These are phyloP conservation scores for Lateolabrax maculatus DNA, from an alignment of 2,797 vertebrate genomes.

Conservation along the genomic window DNA sequence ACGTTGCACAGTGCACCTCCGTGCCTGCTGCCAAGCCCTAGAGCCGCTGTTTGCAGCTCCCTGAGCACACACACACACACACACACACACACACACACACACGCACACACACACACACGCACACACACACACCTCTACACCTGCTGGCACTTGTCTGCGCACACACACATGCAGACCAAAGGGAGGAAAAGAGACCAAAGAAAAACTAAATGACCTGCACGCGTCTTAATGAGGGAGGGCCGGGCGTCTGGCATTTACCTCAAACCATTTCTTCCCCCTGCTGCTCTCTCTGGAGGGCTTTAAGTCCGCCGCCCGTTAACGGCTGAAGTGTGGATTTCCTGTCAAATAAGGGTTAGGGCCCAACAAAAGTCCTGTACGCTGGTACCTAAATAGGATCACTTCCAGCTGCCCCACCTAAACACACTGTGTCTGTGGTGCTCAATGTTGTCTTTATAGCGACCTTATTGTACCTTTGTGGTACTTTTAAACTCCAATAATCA, in stretches of 20 bases:
- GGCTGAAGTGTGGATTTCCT: conserved; percentile 88
- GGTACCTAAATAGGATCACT: conserved; percentile 83
- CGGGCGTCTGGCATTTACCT: conserved; percentile 78
- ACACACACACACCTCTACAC: conserved; percentile 70
- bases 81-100: conserved; percentile 50
- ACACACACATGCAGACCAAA: conserved; percentile 62
- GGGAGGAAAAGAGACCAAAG: conserved; percentile 68
- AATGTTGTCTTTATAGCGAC: conserved; percentile 60
- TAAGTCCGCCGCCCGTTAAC: conserved; percentile 82
- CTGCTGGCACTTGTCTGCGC: conserved; percentile 70
- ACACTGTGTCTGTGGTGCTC: conserved; percentile 46
- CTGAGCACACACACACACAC: conserved; percentile 32
- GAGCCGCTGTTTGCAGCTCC: conserved; percentile 31
- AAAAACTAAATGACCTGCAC: conserved; percentile 79
- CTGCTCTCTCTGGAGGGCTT: conserved; percentile 82
- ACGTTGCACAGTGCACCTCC: conserved; percentile 46
- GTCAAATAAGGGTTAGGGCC: conserved; percentile 83
- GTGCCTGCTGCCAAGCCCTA: conserved; percentile 51
- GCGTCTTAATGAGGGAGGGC: conserved; percentile 81
- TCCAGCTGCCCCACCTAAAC: conserved; percentile 81
- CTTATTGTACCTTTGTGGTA: conserved; percentile 55
- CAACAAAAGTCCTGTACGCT: conserved; percentile 79
- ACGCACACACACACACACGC: conserved; percentile 45
- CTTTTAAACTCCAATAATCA: conserved; percentile 60
- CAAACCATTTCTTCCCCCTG: conserved; percentile 66